Conservation (phyloP, 2,797 vertebrate species). For the Novumbra hubbsi region DNA sequence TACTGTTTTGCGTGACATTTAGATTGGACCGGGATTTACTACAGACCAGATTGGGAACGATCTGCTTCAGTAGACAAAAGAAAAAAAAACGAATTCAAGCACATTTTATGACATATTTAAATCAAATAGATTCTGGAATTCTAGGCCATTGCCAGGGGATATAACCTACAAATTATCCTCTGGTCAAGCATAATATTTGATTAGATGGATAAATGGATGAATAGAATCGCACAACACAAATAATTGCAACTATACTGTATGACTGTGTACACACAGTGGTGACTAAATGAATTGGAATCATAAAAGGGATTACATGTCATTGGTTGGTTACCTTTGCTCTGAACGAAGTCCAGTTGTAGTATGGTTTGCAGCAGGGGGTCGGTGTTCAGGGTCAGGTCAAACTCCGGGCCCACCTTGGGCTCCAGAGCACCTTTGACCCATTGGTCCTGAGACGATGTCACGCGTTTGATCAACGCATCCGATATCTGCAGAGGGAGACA, state of each 20-base stretch:
- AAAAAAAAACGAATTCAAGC: constrained; percentile 31
- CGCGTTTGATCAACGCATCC: constrained; percentile 93
- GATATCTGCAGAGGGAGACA: constrained; percentile 80
- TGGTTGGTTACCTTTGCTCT: constrained; percentile 87
- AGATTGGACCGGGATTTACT: not conserved
- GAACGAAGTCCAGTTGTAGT: constrained; percentile 94
- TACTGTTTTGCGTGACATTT: not conserved
- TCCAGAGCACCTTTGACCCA: constrained; percentile 97
- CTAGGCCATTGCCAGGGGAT: constrained; percentile 11
- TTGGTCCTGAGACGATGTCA: constrained; percentile 92
- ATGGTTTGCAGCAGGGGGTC: constrained; percentile 92
- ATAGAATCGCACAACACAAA: too few species aligned
- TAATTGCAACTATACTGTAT: not conserved
- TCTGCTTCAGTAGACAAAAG: constrained; percentile 10
- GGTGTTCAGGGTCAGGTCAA: constrained; percentile 89
- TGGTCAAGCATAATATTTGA: constrained; percentile 5
- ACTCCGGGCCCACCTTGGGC: constrained; percentile 93
- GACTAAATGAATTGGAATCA: not conserved
- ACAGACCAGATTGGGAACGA: not conserved
- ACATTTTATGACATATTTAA: constrained; percentile 35
- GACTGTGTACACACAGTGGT: not conserved
- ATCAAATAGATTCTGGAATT: constrained; percentile 41
- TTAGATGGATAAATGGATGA: constrained; percentile 24
- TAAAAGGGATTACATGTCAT: not conserved
- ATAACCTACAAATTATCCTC: constrained; percentile 14